phyloP scores from a whole-genome alignment of 2,888 invertebrate species.

The Mythimna loreyi region DNA sequence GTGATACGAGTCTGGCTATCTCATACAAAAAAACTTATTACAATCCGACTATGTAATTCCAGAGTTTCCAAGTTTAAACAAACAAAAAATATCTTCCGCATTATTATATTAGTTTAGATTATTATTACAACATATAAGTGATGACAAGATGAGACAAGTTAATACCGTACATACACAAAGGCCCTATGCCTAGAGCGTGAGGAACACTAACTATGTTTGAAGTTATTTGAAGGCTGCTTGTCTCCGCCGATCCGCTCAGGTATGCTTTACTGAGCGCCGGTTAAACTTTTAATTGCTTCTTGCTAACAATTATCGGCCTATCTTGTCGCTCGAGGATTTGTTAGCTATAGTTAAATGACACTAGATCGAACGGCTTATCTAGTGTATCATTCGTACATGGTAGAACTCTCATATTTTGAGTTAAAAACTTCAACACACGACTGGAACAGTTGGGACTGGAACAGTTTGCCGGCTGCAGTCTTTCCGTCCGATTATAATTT shows the following conservation, averaged over 20 bases:
- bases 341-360: slow-evolving; percentile 23
- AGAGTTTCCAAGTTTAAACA: too few relatives aligned
- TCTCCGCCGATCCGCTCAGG: slow-evolving; percentile 53
- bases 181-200: slow-evolving; percentile 19
- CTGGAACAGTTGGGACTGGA: too few relatives aligned
- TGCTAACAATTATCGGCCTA: slow-evolving; percentile 61
- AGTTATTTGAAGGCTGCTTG: slow-evolving; percentile 55
- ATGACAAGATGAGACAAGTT: neutral
- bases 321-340: slow-evolving; percentile 37
- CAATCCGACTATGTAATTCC: too few relatives aligned
- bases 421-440: too few relatives aligned
- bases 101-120: too few relatives aligned
- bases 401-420: neutral
- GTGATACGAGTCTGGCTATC: too few relatives aligned
- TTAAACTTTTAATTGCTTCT: slow-evolving; percentile 71
- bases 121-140: neutral
- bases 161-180: slow-evolving; percentile 8
- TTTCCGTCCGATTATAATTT: too few relatives aligned
- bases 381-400: neutral
- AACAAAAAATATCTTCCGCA: too few relatives aligned
- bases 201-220: slow-evolving; percentile 45
- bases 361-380: neutral
- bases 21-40: too few relatives aligned
- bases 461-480: too few relatives aligned
- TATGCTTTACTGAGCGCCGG: slow-evolving; percentile 53